Evolutionary conservation across 2,797 vertebrate genomes (phyloP).

Genomic region (Sciurus vulgaris): DNA sequence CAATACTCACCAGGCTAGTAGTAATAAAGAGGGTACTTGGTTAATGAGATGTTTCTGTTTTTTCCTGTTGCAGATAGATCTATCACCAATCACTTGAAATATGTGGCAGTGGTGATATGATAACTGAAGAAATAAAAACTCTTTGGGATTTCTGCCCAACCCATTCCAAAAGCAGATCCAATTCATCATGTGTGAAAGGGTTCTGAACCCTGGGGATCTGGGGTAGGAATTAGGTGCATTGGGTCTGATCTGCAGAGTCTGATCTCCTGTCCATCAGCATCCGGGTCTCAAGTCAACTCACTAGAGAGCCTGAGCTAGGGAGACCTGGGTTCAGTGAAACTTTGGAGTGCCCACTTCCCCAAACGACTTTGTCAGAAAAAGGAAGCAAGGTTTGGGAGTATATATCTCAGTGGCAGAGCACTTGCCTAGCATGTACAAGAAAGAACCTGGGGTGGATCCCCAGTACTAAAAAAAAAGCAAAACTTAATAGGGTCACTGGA

Average conservation of each 20-base stretch:
- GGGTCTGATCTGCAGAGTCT: neutral
- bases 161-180: neutral
- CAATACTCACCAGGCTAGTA: too few relatives aligned
- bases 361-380: conserved; percentile 1
- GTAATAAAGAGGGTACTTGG: neutral
- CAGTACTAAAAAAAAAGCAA: neutral
- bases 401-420: neutral
- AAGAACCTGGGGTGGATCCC: neutral
- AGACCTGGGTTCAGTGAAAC: accelerated
- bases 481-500: neutral
- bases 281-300: neutral
- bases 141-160: neutral
- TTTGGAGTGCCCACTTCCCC: neutral
- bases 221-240: neutral
- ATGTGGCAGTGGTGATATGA: too few relatives aligned
- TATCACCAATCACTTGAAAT: neutral
- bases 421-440: neutral
- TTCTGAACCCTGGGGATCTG: neutral
- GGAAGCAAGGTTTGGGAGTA: neutral
- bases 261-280: neutral
- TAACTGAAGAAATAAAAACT: neutral
- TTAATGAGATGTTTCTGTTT: neutral
- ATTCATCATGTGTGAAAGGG: neutral
- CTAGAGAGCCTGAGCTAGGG: neutral
- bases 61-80: neutral